A percentile compares a stretch with the other conserved stretches of the same genome.
Evolutionary conservation across 2,113 vertebrate species (phyloP).

Genomic region (Upupa epops): DNA sequence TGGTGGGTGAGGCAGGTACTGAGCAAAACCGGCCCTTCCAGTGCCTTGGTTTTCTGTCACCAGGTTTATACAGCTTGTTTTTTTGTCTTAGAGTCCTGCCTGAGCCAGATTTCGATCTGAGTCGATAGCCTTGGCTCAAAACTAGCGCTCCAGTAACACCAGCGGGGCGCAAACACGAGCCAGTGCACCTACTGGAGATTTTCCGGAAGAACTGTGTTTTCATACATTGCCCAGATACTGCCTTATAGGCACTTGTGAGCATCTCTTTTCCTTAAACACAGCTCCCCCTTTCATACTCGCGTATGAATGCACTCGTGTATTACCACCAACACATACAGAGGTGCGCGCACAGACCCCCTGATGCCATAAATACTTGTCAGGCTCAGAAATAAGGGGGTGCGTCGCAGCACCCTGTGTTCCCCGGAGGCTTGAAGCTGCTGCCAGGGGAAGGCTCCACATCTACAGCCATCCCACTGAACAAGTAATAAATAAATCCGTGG

Average conservation of each 20-base stretch:
- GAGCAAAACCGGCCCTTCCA: background rate
- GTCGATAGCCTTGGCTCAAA: background rate
- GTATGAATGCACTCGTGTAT: background rate
- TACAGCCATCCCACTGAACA: background rate
- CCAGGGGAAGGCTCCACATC: background rate
- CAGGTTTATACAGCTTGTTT: background rate
- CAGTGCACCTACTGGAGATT: background rate
- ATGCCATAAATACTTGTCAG: background rate
- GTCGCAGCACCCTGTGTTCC: rapidly evolving
- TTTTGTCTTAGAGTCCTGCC: background rate
- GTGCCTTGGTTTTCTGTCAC: rapidly evolving
- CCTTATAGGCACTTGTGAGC: background rate
- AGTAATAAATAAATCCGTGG: background rate
- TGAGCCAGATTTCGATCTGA: rapidly evolving
- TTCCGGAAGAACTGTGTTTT: background rate
- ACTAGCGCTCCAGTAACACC: background rate
- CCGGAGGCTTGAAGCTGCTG: background rate
- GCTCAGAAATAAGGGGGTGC: background rate
- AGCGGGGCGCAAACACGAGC: background rate
- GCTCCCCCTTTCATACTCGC: background rate
- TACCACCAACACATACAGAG: background rate
- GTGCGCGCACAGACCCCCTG: background rate
- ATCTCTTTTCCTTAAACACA: background rate
- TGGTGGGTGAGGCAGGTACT: background rate
- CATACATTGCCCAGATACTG: background rate